phyloP scores from a whole-genome alignment of 1,140 invertebrate species.

The Drosophila setifemur region DNA sequence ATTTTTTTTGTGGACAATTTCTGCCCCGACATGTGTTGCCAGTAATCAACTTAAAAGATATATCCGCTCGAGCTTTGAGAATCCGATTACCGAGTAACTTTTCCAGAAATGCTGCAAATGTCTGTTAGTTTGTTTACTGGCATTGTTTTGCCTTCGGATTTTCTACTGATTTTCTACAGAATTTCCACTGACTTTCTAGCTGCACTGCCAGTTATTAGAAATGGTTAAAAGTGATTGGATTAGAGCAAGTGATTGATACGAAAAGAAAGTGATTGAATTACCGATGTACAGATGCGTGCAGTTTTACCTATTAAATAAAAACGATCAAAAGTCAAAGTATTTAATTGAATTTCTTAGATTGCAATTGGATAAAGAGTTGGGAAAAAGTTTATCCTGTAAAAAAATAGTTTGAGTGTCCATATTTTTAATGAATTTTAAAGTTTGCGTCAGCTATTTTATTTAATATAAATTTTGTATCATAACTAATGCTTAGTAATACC shows the following conservation, averaged over 20 bases:
- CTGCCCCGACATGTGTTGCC: slow-evolving; percentile 1
- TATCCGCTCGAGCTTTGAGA: neutral
- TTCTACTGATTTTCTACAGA: neutral
- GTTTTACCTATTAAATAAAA: too few species aligned
- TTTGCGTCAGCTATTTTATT: too few species aligned
- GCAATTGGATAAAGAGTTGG: too few species aligned
- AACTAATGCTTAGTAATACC: too few species aligned
- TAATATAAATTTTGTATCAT: too few species aligned
- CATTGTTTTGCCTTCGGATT: slow-evolving; percentile 8
- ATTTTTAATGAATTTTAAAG: too few species aligned
- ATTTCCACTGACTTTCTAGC: neutral
- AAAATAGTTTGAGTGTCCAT: too few species aligned
- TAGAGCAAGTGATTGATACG: neutral
- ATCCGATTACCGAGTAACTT: slow-evolving; percentile 15
- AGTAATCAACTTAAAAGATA: slow-evolving; percentile 39
- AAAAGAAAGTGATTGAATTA: slow-evolving; percentile 7
- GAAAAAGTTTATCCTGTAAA: too few species aligned
- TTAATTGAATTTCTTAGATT: too few species aligned
- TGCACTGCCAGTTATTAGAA: slow-evolving; percentile 1
- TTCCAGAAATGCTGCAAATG: neutral
- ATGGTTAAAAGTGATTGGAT: slow-evolving; percentile 16
- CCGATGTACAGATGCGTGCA: too few species aligned
- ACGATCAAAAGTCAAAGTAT: too few species aligned
- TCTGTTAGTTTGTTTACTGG: neutral
- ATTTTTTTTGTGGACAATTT: slow-evolving; percentile 1